Base-by-base conservation (phyloP, 2,888 invertebrate genomes). In the Brassicogethes aeneus region DNA sequence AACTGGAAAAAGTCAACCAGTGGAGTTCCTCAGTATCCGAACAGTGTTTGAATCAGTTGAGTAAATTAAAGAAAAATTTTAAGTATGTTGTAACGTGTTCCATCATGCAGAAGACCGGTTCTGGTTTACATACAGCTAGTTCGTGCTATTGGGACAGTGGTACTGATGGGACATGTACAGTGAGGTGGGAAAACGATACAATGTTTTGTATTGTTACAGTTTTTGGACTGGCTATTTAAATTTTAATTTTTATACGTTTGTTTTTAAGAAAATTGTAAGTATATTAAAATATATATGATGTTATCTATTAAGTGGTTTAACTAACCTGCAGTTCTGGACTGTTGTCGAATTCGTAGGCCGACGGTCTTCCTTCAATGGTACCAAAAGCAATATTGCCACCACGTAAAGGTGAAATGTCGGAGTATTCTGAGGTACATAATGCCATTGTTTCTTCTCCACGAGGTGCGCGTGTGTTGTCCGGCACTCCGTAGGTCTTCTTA, bases 391-490 rank as follows among this genome's bases (percentile, higher is more conserved):
- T 91, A 61, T 90, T 92, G 13, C 95, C 97, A 12, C 91, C 94
- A 2, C 88, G 84, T 44, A 97, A 70, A 0, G 97, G 97, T 0
- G 95, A 93, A 52, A 99, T 95, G 61, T 97, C 97, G 2, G 95
- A 95, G 70, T 90, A 97, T 62, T 96, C 96, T 46, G 92, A 88
- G n/a, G 91, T 94, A 64, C 99, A 99, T n/a, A 97, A 77, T 0
- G 97, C 93, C 44, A 87, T 76, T 0, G 92, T 91, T 66, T 97
- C 96, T 16, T 84, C 84, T 0, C 84, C 84, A 2, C 82, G 73
- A 0, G 80, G 77, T 7, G 76, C 75, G 16, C 81, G 76, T 35
- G 79, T 76, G 37, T 51, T 47, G 52, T 94, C 92, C 2, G 85
- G 84, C 35, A 93, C 70, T 0, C 82, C 82, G 64, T 95, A 99